These are phyloP conservation scores for Pituophis catenifer DNA, from an alignment of 2,113 vertebrate species.

Conservation along the genomic window DNA sequence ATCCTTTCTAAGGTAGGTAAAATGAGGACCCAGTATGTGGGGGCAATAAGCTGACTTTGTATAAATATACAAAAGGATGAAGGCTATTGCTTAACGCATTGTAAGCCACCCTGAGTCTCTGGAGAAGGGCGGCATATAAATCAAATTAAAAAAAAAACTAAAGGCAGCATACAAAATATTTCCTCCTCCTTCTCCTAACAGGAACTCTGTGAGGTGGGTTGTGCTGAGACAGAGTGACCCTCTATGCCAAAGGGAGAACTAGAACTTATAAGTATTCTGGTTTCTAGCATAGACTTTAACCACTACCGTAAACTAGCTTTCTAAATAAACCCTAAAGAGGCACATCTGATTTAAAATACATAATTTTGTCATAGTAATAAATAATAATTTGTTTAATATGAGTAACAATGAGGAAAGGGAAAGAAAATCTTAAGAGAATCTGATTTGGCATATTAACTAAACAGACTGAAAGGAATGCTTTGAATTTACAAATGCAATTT, in stretches of 20 bases:
- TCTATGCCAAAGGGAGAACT: not conserved
- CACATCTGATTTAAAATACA: not conserved
- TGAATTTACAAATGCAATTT: not conserved
- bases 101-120: too few relatives aligned
- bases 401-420: not conserved
- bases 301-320: not conserved
- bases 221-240: not conserved
- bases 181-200: not conserved
- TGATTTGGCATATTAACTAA: not conserved
- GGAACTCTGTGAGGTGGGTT: not conserved
- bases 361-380: not conserved
- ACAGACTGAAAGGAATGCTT: not conserved
- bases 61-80: too few relatives aligned
- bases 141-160: too few relatives aligned
- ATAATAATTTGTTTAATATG: not conserved
- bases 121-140: too few relatives aligned
- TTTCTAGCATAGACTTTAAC: not conserved
- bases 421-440: not conserved
- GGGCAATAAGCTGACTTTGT: too few relatives aligned
- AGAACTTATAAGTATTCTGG: not conserved
- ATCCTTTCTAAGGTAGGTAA: too few relatives aligned
- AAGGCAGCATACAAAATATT: not conserved
- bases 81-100: too few relatives aligned
- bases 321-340: not conserved
- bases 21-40: too few relatives aligned